These are phyloP conservation scores for Sinocyclocheilus grahami DNA, from an alignment of 2,113 vertebrate genomes.

Conservation along the genomic window DNA sequence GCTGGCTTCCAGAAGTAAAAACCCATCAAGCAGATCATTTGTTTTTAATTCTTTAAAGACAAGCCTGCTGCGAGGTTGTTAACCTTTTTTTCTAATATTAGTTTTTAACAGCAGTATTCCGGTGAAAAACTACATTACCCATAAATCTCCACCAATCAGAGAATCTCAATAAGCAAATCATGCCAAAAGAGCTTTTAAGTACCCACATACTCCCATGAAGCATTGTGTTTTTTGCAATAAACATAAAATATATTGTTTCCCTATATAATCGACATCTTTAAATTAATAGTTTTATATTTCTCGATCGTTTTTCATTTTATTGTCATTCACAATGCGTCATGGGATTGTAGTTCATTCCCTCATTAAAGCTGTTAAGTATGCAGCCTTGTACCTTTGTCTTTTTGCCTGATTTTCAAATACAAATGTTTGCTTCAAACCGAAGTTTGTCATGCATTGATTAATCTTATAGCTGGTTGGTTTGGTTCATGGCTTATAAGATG, in stretches of 20 bases:
- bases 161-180: not conserved
- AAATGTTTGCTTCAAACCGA: too few species aligned
- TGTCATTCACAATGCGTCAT: too few species aligned
- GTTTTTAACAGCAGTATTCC: not conserved
- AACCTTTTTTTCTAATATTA: too few species aligned
- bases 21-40: not conserved
- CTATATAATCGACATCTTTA: not conserved
- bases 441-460: too few species aligned
- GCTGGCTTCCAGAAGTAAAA: not conserved
- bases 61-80: not conserved
- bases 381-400: not conserved
- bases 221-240: not conserved
- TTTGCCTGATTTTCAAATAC: not conserved
- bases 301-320: not conserved
- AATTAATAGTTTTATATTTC: not conserved
- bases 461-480: too few species aligned
- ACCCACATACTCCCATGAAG: not conserved
- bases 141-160: not conserved
- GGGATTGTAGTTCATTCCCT: not conserved
- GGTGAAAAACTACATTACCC: not conserved
- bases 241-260: not conserved
- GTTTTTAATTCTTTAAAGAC: too few species aligned
- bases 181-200: not conserved
- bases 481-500: not conserved
- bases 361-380: too few species aligned